phyloP scores from a whole-genome alignment of 2,797 vertebrate species.

The Furcifer pardalis region DNA sequence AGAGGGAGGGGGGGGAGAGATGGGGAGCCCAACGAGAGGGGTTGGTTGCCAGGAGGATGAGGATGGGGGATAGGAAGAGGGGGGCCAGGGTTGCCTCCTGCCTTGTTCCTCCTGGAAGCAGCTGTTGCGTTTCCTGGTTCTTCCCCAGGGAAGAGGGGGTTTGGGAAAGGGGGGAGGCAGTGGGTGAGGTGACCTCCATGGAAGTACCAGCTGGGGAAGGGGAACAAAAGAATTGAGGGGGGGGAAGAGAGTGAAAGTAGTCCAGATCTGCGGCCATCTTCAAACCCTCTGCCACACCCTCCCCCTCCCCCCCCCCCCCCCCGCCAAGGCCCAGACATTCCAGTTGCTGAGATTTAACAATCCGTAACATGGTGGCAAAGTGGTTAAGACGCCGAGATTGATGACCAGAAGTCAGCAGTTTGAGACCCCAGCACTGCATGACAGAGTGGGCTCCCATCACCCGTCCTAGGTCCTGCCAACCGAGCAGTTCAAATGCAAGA shows the following conservation, averaged over 20 bases:
- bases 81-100: neutral
- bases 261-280: neutral
- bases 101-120: neutral
- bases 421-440: no score
- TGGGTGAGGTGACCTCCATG: neutral
- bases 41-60: no score
- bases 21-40: no score
- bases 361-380: no score
- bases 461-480: no score
- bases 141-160: neutral
- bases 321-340: neutral
- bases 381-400: no score
- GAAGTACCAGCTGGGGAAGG: slow-evolving; percentile 6
- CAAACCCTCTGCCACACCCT: no score
- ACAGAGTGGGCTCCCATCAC: no score
- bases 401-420: no score
- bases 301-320: neutral
- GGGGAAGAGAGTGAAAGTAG: neutral
- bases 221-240: neutral
- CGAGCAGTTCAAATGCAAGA: no score
- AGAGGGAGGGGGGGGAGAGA: neutral
- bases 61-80: neutral
- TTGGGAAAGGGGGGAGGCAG: neutral
- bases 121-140: neutral
- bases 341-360: neutral